These are phyloP conservation scores for Litocranius walleri DNA, from an alignment of 2,113 vertebrate genomes.

Conservation along the genomic window DNA sequence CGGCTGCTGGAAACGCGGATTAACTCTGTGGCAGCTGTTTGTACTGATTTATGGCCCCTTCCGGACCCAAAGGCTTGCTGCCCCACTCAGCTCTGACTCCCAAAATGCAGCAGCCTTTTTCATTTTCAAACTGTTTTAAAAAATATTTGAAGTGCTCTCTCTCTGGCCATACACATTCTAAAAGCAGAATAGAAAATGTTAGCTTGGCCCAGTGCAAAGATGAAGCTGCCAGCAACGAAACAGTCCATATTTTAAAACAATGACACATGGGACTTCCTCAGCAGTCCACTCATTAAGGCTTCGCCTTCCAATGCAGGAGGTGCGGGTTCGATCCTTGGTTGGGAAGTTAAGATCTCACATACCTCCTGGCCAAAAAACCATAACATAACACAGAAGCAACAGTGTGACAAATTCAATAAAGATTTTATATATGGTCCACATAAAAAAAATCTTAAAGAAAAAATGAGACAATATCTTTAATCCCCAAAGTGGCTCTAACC, in stretches of 20 bases:
- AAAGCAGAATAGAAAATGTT: neutral
- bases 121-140: neutral
- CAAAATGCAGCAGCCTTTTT: neutral
- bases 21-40: neutral
- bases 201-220: neutral
- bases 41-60: neutral
- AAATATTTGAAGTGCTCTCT: neutral
- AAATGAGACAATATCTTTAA: neutral
- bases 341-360: neutral
- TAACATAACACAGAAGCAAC: neutral
- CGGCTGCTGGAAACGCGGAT: neutral
- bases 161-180: neutral
- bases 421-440: neutral
- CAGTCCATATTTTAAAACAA: neutral
- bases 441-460: neutral
- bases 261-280: neutral
- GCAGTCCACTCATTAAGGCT: neutral
- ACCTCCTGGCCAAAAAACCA: neutral
- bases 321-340: neutral
- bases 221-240: rapidly evolving
- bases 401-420: neutral
- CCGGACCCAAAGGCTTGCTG: neutral
- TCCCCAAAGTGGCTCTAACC: neutral
- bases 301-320: neutral
- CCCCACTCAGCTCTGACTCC: neutral